Base-by-base conservation (phyloP, 2,888 invertebrate species). In the Drosophila quinaria region DNA sequence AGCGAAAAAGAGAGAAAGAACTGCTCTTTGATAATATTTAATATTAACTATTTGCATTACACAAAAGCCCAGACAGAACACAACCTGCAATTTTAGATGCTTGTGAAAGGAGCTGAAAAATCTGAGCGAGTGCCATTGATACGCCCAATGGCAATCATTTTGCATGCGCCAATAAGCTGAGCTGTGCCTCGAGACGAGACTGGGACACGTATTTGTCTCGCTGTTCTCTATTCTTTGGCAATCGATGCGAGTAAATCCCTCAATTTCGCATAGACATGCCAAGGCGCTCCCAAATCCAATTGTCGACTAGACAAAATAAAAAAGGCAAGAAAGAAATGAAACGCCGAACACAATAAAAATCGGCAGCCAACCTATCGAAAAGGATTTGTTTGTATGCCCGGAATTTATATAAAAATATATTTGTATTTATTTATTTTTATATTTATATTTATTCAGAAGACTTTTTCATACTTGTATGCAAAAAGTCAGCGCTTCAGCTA, bases 361-460 rank as follows among this genome's bases (percentile, higher is more conserved):
- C 37, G 59, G 8, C 65, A 41, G 50, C 44, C 60, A 82, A 80
- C 65, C 80, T 64, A 84, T 72, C 56, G 75, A 84, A 83, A 81
- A 69, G 80, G 80, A 87, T 89, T 87, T 84, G 77, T 87, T 81
- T 81, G 81, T 70, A 54, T 78, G 83, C 69, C 70, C 73, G 75
- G 62, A 67, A 87, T 86, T 64, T 46, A 39, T 44, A 49, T 41
- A 58, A n/a, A n/a, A n/a, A n/a, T 39, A 54, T 66, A 49, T 59
- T 22, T 55, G 46, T 74, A 54, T 61, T 17, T 74, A 52, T 61
- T 10, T 54, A 31, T 67, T 49, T 66, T 41, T 54, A 9, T 81
- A 84, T 86, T 73, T 80, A 85, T 70, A 79, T 77, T 70, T 78
- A 66, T 85, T 11, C 50, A 50, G 52, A 31, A 58, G 33, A 54